Percentiles rank a stretch among this genome's conserved stretches.
These are phyloP conservation scores for Syngnathus scovelli DNA, from an alignment of 2,113 vertebrate genomes.

Conservation along the genomic window DNA sequence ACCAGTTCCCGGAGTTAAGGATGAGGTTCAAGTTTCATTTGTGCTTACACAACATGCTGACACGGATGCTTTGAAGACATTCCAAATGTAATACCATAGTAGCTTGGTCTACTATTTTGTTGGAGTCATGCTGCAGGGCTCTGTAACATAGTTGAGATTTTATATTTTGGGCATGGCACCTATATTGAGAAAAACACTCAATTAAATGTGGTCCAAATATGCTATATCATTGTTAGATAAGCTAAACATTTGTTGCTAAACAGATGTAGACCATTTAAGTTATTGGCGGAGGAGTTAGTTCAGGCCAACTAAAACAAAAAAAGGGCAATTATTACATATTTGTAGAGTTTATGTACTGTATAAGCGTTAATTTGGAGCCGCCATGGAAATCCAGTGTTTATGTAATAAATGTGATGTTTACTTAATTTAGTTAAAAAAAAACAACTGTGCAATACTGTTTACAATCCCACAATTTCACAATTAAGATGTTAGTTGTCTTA, in stretches of 20 bases:
- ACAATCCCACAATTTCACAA: neutral
- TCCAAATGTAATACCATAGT: neutral
- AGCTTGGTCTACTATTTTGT: neutral
- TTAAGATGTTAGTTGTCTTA: neutral
- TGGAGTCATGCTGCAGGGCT: neutral
- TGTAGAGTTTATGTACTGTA: neutral
- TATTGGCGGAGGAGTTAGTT: no score
- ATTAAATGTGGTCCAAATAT: neutral
- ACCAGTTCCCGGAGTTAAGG: neutral
- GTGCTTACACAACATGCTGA: neutral
- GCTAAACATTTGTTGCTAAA: neutral
- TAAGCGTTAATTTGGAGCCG: no score
- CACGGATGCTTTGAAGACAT: neutral
- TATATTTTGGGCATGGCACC: neutral
- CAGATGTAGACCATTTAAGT: neutral
- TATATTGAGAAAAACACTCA: neutral
- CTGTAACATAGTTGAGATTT: neutral
- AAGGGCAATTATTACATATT: neutral
- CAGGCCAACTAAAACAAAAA: neutral
- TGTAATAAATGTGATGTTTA: neutral
- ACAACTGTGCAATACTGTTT: neutral
- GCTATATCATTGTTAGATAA: neutral
- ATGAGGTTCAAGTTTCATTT: conserved; percentile 3
- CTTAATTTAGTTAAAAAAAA: neutral
- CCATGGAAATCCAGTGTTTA: neutral